These are phyloP conservation scores for Eupithecia dodoneata DNA, from an alignment of 2,888 invertebrate species.

Conservation along the genomic window DNA sequence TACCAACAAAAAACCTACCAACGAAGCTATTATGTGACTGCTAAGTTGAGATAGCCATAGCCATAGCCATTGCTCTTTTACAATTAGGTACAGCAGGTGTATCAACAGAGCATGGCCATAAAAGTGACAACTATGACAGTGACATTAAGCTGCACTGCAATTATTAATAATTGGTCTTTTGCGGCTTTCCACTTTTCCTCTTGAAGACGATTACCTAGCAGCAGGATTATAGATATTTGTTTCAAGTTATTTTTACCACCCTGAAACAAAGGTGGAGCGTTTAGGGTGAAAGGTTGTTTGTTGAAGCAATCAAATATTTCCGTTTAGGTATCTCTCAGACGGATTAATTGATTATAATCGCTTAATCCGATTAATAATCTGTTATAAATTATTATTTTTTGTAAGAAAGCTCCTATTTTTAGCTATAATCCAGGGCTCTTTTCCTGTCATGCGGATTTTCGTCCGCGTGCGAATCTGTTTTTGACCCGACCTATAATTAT, in stretches of 20 bases:
- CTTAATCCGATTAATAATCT: not conserved
- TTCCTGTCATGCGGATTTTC: too few species aligned
- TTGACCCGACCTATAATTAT: too few species aligned
- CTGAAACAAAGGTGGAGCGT: not conserved
- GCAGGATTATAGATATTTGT: not conserved
- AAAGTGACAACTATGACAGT: constrained; percentile 35
- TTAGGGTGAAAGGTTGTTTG: too few species aligned
- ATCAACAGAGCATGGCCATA: constrained; percentile 36
- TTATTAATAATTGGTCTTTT: constrained; percentile 25
- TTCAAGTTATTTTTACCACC: not conserved
- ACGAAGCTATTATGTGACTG: not conserved
- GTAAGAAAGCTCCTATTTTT: not conserved
- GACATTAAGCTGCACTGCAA: constrained; percentile 25
- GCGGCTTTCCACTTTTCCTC: constrained; percentile 37
- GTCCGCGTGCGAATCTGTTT: too few species aligned
- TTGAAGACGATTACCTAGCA: not conserved
- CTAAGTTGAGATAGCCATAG: not conserved
- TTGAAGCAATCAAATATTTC: not conserved
- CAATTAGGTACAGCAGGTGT: constrained; percentile 3
- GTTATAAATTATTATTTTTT: not conserved
- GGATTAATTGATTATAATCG: not conserved
- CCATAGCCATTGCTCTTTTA: constrained; percentile 1
- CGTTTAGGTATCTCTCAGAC: not conserved
- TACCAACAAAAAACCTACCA: not conserved
- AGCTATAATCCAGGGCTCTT: too few species aligned